Conservation (phyloP, 2,113 vertebrate species). For the Sialia sialis region DNA sequence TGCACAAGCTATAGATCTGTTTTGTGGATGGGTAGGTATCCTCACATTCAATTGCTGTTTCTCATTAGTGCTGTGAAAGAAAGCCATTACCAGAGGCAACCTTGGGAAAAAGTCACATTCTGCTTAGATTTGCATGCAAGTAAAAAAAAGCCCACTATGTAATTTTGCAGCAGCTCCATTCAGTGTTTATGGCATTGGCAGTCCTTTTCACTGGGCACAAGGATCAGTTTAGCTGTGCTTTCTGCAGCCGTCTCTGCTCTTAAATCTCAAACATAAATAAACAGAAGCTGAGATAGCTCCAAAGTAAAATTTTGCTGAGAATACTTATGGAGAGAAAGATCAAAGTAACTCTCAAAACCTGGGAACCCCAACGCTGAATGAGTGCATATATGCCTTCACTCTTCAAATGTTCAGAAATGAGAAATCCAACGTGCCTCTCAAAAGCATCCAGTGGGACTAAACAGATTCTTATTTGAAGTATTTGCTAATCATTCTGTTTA, state of each 20-base stretch:
- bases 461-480: neutral
- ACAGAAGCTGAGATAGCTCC: neutral
- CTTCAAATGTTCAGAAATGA: neutral
- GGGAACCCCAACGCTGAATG: neutral
- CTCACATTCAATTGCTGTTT: neutral
- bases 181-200: neutral
- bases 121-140: neutral
- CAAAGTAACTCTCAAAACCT: neutral
- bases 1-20: neutral
- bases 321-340: neutral
- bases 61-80: neutral
- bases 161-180: neutral
- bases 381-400: neutral
- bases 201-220: neutral
- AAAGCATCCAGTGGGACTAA: neutral
- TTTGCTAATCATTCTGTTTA: neutral
- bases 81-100: neutral
- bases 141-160: neutral
- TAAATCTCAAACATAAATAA: neutral
- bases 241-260: neutral
- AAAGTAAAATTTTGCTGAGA: neutral
- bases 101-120: neutral
- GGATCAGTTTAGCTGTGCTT: neutral
- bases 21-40: neutral
- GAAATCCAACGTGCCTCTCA: neutral